These are phyloP conservation scores for Drosophila bunnanda DNA, from an alignment of 2,888 invertebrate species.

Conservation along the genomic window DNA sequence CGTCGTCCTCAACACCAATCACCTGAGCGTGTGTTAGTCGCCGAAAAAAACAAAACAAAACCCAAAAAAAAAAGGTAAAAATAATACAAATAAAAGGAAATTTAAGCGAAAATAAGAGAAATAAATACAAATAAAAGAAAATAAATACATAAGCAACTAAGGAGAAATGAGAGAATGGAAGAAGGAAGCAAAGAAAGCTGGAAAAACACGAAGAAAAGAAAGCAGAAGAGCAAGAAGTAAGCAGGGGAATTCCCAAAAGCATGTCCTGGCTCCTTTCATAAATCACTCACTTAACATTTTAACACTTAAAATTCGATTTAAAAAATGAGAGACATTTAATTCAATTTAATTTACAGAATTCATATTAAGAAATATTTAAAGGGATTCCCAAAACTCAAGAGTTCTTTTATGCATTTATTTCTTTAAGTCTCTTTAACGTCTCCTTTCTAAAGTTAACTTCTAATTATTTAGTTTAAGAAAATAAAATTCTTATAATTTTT, in stretches of 20 bases:
- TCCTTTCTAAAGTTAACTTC: no score
- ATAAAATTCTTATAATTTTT: background rate
- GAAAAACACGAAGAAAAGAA: background rate
- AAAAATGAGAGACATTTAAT: background rate
- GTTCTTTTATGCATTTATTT: no score
- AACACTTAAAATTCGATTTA: background rate
- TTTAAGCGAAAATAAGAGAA: background rate
- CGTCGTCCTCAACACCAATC: slow-evolving; percentile 83
- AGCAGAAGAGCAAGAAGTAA: background rate
- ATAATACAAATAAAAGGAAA: background rate
- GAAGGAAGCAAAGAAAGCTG: background rate
- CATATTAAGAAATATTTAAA: no score
- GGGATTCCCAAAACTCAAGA: no score
- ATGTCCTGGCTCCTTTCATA: background rate
- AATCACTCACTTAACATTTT: background rate
- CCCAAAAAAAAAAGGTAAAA: background rate
- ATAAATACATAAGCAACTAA: slow-evolving; percentile 1
- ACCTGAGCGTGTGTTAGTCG: slow-evolving; percentile 84
- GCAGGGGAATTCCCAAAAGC: background rate
- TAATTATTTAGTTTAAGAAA: background rate
- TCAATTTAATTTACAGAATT: background rate
- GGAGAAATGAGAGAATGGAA: background rate
- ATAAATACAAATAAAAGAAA: background rate
- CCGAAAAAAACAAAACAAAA: no score
- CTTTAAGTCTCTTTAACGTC: no score